These are phyloP conservation scores for Helicoverpa assulta DNA, from an alignment of 2,888 invertebrate genomes.

Conservation along the genomic window DNA sequence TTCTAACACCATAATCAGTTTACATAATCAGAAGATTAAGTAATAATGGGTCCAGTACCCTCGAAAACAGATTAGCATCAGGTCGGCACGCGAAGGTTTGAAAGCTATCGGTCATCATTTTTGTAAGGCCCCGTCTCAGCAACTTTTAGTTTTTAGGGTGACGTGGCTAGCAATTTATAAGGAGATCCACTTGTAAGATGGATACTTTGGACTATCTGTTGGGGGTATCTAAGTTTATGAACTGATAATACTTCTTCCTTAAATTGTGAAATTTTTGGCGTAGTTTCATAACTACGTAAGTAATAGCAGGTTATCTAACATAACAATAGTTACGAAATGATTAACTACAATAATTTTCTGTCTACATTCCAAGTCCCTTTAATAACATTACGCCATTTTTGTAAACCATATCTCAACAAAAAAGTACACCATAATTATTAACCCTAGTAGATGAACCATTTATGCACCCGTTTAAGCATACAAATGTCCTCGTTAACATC, in stretches of 20 bases:
- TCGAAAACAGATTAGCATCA: slow-evolving; percentile 54
- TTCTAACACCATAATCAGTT: slow-evolving; percentile 47
- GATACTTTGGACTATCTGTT: slow-evolving; percentile 12
- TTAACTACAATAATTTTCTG: too few species aligned
- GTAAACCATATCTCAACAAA: too few species aligned
- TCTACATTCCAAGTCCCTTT: too few species aligned
- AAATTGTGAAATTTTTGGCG: too few species aligned
- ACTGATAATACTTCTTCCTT: too few species aligned
- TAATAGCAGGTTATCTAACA: too few species aligned
- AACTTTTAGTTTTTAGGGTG: slow-evolving; percentile 29
- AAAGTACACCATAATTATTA: too few species aligned
- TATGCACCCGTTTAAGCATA: background rate
- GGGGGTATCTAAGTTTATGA: background rate
- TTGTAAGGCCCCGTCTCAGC: slow-evolving; percentile 42
- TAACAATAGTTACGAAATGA: too few species aligned
- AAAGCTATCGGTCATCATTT: slow-evolving; percentile 53
- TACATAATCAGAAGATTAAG: slow-evolving; percentile 60
- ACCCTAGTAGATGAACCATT: background rate
- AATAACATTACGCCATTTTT: too few species aligned
- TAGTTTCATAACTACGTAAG: too few species aligned
- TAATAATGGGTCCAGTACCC: slow-evolving; percentile 60
- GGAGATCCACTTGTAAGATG: slow-evolving; percentile 42
- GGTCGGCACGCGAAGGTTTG: slow-evolving; percentile 44
- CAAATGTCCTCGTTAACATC: slow-evolving; percentile 1
- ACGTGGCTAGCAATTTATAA: slow-evolving; percentile 36